Evolutionary conservation across 2,113 vertebrate species (phyloP), one percentile per base, ranked within the genome.

Genomic region (Actenoides lindsayi): DNA sequence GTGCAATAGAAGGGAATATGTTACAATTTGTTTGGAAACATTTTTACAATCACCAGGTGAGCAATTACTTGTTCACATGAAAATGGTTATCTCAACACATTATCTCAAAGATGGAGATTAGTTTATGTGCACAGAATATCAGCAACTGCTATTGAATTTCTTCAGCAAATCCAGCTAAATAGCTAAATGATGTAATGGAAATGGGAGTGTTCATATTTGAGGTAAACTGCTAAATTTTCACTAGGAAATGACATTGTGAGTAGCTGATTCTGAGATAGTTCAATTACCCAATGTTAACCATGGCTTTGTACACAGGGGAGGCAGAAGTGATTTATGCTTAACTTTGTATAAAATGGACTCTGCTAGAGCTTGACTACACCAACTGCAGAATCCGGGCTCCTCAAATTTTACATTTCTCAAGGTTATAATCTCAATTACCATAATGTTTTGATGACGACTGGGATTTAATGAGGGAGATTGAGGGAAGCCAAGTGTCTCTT

Each of bases 11-110:
- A 87, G 30, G 51, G 83, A 94, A 83, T 93, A 56, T 70, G 90
- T 91, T 93, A 73, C 87, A 94, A 90, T 85, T 95, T 95, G 94
- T 96, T 94, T 83, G 92, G 77, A 83, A 87, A 87, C 75, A 73
- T 93, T 93, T 97, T 97, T 74, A 85, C 75, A 96, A 53, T 88
- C 91, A 27, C 91, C 96, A 97, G 91, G 91, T 96, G 74, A 95
- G 89, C 48, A 33, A 88, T 95, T 95, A 96, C 94, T 71, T 94
- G 75, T 93, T 91, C 48, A 73, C 48, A 56, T 95, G 92, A 92
- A 96, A 97, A 94, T 80, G 89, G 80, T 84, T 56, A 93, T 93
- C 76, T 78, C 83, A 30, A 57, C 2, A 3, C 74, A 80, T 95
- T 57, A 89, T 78, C 89, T 89, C 57, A 13, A 28, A 84, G 73